Percentiles rank a stretch among this genome's conserved stretches.
phyloP scores from a whole-genome alignment of 2,888 invertebrate genomes.

The Andrena fulva region DNA sequence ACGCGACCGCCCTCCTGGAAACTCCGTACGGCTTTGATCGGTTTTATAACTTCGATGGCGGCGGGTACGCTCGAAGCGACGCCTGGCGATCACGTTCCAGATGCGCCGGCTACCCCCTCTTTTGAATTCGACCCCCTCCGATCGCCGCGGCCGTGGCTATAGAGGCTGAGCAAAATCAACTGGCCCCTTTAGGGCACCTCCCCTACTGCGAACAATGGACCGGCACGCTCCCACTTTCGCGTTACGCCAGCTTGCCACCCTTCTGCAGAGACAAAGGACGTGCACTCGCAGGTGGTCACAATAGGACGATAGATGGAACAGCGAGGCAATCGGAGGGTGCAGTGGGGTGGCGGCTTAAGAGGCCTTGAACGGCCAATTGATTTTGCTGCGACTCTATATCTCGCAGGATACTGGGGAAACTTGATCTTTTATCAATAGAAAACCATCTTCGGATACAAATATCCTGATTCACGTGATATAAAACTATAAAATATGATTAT shows the following conservation, averaged over 20 bases:
- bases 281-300: not conserved
- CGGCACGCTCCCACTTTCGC: not conserved
- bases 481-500: not conserved
- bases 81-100: conserved; percentile 57
- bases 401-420: conserved; percentile 18
- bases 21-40: conserved; percentile 79
- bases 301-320: not conserved
- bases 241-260: not conserved
- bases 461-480: not conserved
- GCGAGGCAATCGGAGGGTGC: not conserved
- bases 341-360: not conserved
- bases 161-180: not conserved
- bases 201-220: conserved; percentile 1
- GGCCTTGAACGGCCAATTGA: not conserved
- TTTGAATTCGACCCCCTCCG: conserved; percentile 32
- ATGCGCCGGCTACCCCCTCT: conserved; percentile 34
- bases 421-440: conserved; percentile 41
- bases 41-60: conserved; percentile 66
- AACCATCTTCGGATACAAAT: not conserved
- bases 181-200: not conserved
- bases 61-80: conserved; percentile 68
- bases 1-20: conserved; percentile 79
- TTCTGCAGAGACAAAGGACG: not conserved
- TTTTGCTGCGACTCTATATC: not conserved
- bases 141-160: conserved; percentile 27